Evolutionary conservation across 2,888 invertebrate species (phyloP).

Genomic region (Lasioglossum malachurum): DNA sequence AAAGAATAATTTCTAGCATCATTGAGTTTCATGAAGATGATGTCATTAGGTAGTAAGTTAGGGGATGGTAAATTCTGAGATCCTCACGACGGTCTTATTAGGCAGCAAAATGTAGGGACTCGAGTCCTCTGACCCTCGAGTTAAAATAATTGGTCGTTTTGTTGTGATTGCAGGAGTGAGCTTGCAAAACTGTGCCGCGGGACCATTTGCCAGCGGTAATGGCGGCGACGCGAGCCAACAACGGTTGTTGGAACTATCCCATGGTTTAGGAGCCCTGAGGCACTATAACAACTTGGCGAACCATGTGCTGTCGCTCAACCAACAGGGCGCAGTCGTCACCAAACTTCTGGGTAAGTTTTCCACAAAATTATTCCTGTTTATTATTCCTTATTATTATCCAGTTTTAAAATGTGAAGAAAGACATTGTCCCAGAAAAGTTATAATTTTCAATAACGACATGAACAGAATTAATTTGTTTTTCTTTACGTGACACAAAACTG

Average conservation of each 20-base stretch:
- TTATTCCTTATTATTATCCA: too few relatives aligned
- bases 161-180: slow-evolving; percentile 76
- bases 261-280: slow-evolving; percentile 90
- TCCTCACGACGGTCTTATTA: background rate
- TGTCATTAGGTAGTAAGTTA: background rate
- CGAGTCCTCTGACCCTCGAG: background rate
- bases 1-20: background rate
- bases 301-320: slow-evolving; percentile 92
- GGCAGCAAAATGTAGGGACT: background rate
- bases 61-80: background rate
- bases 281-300: slow-evolving; percentile 95
- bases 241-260: slow-evolving; percentile 92
- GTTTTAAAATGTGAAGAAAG: background rate
- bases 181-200: slow-evolving; percentile 79
- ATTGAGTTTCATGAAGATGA: background rate
- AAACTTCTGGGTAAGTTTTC: slow-evolving; percentile 93
- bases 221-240: slow-evolving; percentile 88
- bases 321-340: slow-evolving; percentile 95
- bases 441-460: background rate
- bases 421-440: background rate
- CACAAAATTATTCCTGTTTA: background rate
- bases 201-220: slow-evolving; percentile 79
- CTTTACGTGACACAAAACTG: too few relatives aligned
- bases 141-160: background rate
- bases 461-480: too few relatives aligned